A percentile compares a stretch with the other conserved stretches of the same genome.
Evolutionary conservation across 2,888 invertebrate genomes (phyloP).

Genomic region (Eilema griseolum): DNA sequence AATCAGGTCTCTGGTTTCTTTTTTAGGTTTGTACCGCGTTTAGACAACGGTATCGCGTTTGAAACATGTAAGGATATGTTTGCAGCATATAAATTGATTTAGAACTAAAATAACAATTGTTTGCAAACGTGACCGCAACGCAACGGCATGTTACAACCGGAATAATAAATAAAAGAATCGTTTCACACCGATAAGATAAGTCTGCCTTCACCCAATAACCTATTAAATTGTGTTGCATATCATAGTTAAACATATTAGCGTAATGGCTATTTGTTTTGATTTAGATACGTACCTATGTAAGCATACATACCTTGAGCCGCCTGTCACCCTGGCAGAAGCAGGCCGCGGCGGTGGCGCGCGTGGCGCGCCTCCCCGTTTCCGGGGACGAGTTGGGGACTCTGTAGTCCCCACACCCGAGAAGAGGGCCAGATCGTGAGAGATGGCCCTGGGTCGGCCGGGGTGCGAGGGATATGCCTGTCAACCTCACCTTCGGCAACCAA

Average conservation of each 20-base stretch:
- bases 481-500: too few relatives aligned
- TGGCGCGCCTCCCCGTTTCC: too few relatives aligned
- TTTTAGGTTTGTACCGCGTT: neutral
- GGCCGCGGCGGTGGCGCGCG: too few relatives aligned
- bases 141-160: conserved; percentile 19
- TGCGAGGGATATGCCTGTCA: too few relatives aligned
- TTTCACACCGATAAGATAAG: conserved; percentile 64
- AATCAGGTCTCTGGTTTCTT: too few relatives aligned
- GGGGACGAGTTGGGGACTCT: too few relatives aligned
- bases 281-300: neutral
- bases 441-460: too few relatives aligned
- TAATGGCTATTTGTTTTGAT: neutral
- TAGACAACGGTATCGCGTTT: neutral
- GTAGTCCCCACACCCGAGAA: too few relatives aligned
- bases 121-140: conserved; percentile 33
- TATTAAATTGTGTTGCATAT: conserved; percentile 37
- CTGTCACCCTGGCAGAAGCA: too few relatives aligned
- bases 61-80: conserved; percentile 14
- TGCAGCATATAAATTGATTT: neutral
- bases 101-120: neutral
- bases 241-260: neutral
- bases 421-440: too few relatives aligned
- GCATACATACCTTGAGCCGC: too few relatives aligned
- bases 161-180: conserved; percentile 23
- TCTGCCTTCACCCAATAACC: conserved; percentile 73